Base-by-base conservation (phyloP, 2,797 vertebrate species). In the Gadopsis marmoratus region DNA sequence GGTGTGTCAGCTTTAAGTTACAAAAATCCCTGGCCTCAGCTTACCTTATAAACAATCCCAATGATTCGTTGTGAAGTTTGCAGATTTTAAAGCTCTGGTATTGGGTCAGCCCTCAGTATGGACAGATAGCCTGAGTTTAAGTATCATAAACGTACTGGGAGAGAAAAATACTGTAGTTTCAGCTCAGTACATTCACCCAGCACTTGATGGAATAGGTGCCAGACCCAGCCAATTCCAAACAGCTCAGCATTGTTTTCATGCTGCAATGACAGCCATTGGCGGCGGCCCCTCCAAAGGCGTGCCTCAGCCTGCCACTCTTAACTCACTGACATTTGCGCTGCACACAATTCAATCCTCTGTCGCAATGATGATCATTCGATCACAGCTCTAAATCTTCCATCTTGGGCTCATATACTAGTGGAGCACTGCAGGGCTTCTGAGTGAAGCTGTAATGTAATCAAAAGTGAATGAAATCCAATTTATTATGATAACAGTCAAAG, bases 381-480 rank as follows among this genome's bases (percentile, higher is more conserved):
- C 76, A 58, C 11, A 33, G 74, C 79, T 78, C 61, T 79, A 78
- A 85, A 82, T 84, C 74, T 83, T 70, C 77, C 74, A 71, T 74
- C 71, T 73, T 66, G 74, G 72, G 54, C 81, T 82, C 56, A 37
- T 63, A 55, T 72, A 74, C 77, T 86, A 76, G 86, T 73, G 70
- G 66, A 87, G 81, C 74, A 55, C 81, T 69, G 74, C 55, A 23
- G 43, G 64, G 77, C 79, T 66, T 86, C 71, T 66, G 54, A 84
- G 71, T 79, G 71, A 86, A 67, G 68, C 86, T 67, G 60, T 87
- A 82, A 83, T 89, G 63, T 79, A 82, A 86, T 92, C 76, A 81
- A 88, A 80, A 74, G 77, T 84, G 72, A 88, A 91, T 83, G 71
- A 89, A 90, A 80, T 69, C 74, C 59, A 85, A 74, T 92, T 90